Evolutionary conservation across 1,140 invertebrate species (phyloP).

Genomic region (Drosophila subobscura): DNA sequence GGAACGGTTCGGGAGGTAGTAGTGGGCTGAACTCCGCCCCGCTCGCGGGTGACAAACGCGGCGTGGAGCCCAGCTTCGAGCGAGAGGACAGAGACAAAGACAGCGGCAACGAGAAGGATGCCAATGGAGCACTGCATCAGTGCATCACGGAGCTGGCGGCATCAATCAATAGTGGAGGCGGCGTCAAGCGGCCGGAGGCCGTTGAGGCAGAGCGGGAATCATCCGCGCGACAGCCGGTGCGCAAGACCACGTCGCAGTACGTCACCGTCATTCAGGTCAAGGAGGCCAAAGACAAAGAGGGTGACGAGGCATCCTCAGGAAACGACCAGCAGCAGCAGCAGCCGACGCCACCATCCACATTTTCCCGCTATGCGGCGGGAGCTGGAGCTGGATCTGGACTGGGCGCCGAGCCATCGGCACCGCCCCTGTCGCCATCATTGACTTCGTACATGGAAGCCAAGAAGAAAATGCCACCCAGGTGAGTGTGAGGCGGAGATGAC

Average conservation of each 20-base stretch:
- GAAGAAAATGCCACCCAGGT: slow-evolving; percentile 87
- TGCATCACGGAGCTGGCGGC: slow-evolving; percentile 88
- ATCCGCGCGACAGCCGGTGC: slow-evolving; percentile 23
- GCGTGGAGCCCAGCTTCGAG: slow-evolving; percentile 69
- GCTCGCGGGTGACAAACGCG: slow-evolving; percentile 41
- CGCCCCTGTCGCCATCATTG: slow-evolving; percentile 79
- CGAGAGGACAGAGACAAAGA: slow-evolving; percentile 76
- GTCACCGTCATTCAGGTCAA: slow-evolving; percentile 95
- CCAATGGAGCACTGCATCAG: slow-evolving; percentile 84
- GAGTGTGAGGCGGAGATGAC: slow-evolving; percentile 45
- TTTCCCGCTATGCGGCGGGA: slow-evolving; percentile 47
- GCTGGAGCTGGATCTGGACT: slow-evolving; percentile 1
- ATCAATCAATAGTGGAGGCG: slow-evolving; percentile 59
- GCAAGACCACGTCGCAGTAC: slow-evolving; percentile 89
- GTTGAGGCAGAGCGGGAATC: slow-evolving; percentile 15
- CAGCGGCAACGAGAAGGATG: slow-evolving; percentile 76
- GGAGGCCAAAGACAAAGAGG: slow-evolving; percentile 83
- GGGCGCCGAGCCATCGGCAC: slow-evolving; percentile 64
- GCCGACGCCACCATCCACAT: slow-evolving; percentile 60
- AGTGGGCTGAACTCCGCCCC: slow-evolving; percentile 58
- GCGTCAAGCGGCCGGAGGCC: too few species aligned
- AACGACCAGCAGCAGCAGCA: slow-evolving; percentile 34
- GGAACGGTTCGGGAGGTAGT: slow-evolving; percentile 7
- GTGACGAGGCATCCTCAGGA: slow-evolving; percentile 39
- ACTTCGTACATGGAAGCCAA: slow-evolving; percentile 84